Conservation (phyloP, 2,113 vertebrate species). For the Mus musculus region GRCm39 chr5:122078001-122078500, state of each 20-base stretch:
- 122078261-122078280: not conserved
- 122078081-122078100: not conserved
- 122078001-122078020: not conserved
- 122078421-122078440: not conserved
- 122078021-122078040: slow-evolving; percentile 12
- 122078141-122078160: not conserved
- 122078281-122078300: not conserved
- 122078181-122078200: not conserved
- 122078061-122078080: not conserved
- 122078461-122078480: not conserved
- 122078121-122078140: too few species aligned
- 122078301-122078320: not conserved
- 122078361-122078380: not conserved
- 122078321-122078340: not conserved
- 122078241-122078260: not conserved
- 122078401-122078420: not conserved
- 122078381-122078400: not conserved
- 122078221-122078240: not conserved
- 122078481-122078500: not conserved
- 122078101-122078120: not conserved
- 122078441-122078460: not conserved
- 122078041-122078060: not conserved
- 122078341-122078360: not conserved
- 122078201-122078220: not conserved
- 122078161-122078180: not conserved